Evolutionary conservation across 2,888 invertebrate species (phyloP), one percentile per base, ranked within the genome.

Genomic region (Fragum sueziense): DNA sequence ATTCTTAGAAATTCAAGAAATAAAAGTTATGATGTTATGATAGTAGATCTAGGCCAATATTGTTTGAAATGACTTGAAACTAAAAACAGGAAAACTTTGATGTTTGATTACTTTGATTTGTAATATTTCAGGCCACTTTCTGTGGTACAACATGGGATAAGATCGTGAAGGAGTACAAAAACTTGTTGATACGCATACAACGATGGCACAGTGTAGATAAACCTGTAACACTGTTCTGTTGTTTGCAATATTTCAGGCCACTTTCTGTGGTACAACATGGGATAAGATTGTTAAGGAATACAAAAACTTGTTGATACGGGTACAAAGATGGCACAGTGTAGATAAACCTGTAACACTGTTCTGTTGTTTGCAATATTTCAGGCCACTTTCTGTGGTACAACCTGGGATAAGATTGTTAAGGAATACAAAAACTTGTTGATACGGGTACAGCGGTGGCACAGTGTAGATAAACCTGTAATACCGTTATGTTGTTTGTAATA

Each of bases 141-240:
- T 84, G 88, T 80, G 89, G 90, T 17, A 86, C 86, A 7, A 86
- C 84, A 17, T 92, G 90, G 86, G 71, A 72, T n/a, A 88, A 88
- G 80, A 88, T 90, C 76, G 88, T 91, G n/a, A 86, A 76, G 34
- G 90, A 92, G 22, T 92, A 92, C 87, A 90, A 88, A 74, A 83
- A 85, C 22, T 84, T 90, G 73, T 72, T 92, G 78, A 77, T 78
- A 6, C 80, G 89, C 33, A 89, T 92, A 29, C 91, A 91, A 81
- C 72, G 82, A 17, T 85, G 91, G 71, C 90, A 89, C 70, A 91
- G 91, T 0, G 86, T 89, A 7, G 88, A 90, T 34, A 87, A 86
- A 73, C 88, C 90, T 0, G 79, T 80, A 59, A 83, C 88, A 1
- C 89, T 89, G 2, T 91, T 92, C 82, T 84, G n/a, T n/a, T n/a